These are phyloP conservation scores for Phymanthus crucifer DNA, from an alignment of 92 coral and sea anemone species.

Conservation along the genomic window DNA sequence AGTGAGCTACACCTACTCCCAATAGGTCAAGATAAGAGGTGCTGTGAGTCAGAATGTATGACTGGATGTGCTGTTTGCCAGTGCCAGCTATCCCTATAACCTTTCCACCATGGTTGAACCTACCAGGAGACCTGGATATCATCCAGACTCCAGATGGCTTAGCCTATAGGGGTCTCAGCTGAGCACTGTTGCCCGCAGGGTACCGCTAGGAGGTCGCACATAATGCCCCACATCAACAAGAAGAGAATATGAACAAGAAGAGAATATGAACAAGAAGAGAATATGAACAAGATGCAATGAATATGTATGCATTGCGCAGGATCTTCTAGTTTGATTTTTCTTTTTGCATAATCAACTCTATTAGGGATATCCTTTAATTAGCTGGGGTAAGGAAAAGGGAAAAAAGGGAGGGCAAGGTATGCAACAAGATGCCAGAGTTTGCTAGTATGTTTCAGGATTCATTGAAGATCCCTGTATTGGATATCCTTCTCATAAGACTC, in stretches of 20 bases:
- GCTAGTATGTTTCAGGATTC: no score
- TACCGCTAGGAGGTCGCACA: constrained; percentile 62
- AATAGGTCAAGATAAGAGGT: no score
- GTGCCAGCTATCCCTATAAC: constrained; percentile 47
- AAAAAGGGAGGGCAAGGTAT: no score
- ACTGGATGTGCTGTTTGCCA: constrained; percentile 44
- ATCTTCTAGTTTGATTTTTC: no score
- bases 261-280: background rate
- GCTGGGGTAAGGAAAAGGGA: no score
- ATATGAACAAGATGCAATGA: background rate
- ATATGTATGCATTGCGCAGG: background rate
- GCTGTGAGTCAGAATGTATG: no score
- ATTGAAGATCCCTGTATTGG: no score
- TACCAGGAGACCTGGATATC: constrained; percentile 37
- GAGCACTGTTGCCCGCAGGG: constrained; percentile 52
- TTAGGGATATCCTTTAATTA: no score
- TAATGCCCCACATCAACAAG: constrained; percentile 37
- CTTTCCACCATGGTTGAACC: constrained; percentile 59
- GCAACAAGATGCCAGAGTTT: no score
- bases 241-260: background rate
- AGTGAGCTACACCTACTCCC: no score
- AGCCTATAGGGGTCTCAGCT: constrained; percentile 44
- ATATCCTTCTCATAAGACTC: no score
- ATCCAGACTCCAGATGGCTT: constrained; percentile 44
- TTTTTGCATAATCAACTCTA: no score